Evolutionary conservation across 1,140 invertebrate genomes (phyloP).

Genomic region (Orchesella cincta): DNA sequence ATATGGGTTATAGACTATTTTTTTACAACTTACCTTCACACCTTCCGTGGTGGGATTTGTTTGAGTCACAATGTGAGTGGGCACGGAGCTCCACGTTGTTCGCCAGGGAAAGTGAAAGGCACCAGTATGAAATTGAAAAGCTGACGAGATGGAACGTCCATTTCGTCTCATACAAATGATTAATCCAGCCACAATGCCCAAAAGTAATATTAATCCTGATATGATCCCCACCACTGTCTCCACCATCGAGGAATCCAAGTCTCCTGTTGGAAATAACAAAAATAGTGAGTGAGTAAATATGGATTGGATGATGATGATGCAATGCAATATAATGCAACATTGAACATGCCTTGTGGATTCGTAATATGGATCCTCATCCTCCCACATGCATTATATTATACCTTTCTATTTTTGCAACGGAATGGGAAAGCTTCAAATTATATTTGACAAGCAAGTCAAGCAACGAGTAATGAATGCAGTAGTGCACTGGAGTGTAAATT

Average conservation of each 20-base stretch:
- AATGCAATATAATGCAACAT: not conserved
- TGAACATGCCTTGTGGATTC: not conserved
- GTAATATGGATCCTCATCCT: too few species aligned
- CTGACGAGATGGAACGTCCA: conserved; percentile 43
- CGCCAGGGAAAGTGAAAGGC: conserved; percentile 43
- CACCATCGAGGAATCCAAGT: conserved; percentile 48
- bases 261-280: conserved; percentile 37
- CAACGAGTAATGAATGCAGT: too few species aligned
- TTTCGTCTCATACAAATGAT: conserved; percentile 47
- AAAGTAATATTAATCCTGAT: conserved; percentile 46
- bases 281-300: too few species aligned
- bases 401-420: too few species aligned
- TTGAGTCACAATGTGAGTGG: conserved; percentile 50
- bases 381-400: too few species aligned
- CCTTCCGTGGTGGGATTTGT: conserved; percentile 45
- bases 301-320: too few species aligned
- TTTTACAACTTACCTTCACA: conserved; percentile 44
- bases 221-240: conserved; percentile 51
- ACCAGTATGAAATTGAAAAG: conserved; percentile 43
- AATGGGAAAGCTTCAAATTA: too few species aligned
- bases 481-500: too few species aligned
- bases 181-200: conserved; percentile 44
- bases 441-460: too few species aligned
- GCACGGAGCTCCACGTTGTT: conserved; percentile 46
- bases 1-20: too few species aligned